Evolutionary conservation across 2,113 vertebrate genomes (phyloP).

Genomic region (Corythornis madagascariensis): DNA sequence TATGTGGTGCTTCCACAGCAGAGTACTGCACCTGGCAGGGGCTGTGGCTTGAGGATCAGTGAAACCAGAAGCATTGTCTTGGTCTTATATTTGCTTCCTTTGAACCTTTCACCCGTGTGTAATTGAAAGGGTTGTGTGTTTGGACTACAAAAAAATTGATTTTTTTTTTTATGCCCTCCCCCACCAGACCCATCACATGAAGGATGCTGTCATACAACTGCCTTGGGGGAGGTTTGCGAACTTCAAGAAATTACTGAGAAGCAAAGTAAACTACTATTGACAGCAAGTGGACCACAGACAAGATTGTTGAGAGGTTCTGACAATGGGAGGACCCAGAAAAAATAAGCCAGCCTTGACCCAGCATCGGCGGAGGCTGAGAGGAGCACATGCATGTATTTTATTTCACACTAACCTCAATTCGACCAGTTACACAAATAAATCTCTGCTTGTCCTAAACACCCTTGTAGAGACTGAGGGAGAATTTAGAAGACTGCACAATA

Average conservation of each 20-base stretch:
- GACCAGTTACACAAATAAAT: slow-evolving; percentile 47
- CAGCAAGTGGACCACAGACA: slow-evolving; percentile 8
- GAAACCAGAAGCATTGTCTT: neutral
- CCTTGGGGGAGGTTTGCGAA: neutral
- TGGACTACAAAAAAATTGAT: neutral
- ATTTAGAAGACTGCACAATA: neutral
- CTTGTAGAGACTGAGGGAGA: neutral
- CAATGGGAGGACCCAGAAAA: slow-evolving; percentile 31
- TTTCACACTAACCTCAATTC: slow-evolving; percentile 52
- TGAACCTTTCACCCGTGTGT: neutral
- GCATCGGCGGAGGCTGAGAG: neutral
- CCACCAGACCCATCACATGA: neutral
- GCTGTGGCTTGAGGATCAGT: neutral
- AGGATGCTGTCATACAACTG: neutral
- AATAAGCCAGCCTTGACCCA: slow-evolving; percentile 31
- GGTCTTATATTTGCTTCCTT: neutral
- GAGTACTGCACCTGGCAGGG: neutral
- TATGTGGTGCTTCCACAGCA: neutral
- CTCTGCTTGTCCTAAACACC: neutral
- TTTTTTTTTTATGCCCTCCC: neutral
- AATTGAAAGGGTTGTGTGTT: neutral
- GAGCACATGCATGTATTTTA: neutral
- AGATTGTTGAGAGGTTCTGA: neutral
- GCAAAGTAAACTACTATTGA: slow-evolving; percentile 30
- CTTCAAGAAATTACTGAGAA: neutral